Base-by-base conservation (phyloP, 2,797 vertebrate genomes). In the Centroberyx gerrardi region DNA sequence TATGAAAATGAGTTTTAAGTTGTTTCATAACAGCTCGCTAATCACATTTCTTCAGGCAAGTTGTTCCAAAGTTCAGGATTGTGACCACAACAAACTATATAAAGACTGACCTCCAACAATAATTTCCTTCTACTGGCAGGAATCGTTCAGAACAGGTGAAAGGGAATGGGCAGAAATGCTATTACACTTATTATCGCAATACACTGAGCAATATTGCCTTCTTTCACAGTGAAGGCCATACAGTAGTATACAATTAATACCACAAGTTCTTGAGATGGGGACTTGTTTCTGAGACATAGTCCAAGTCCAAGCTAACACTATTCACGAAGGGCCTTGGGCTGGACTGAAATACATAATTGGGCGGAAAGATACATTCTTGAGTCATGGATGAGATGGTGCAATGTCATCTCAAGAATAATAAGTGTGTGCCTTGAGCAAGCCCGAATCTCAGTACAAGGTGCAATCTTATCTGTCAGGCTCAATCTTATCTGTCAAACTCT, bases 391-490 rank as follows among this genome's bases (percentile, higher is more conserved):
- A 81, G 72, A 84, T 73, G 78, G 67, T 88, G 83, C 85, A 84
- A 87, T 89, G 86, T 85, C 77, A 67, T 86, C 54, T 66, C 40
- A 63, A 76, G 81, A 90, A 90, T 87, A 86, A 81, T 68, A 84
- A 78, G 12, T 42, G 53, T 5, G 2, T 0, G 85, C 83, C 84
- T 74, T 64, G 60, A 90, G 87, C 83, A 72, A 31, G 63, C 72
- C 76, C 36, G 68, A 84, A 82, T 81, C 62, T 68, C 62, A 31
- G 40, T 15, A 22, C 22, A 72, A 81, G 79, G 84, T 87, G 87
- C 49, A 70, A 83, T 80, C 63, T 66, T 59, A 73, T 82, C 82
- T 82, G 82, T 85, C 87, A 84, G 59, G 8, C 62, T 51, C 18
- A 68, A 87, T 92, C 74, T 66, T 58, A 28, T 90, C 87, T 62